A percentile compares a stretch with the other conserved stretches of the same genome.
Evolutionary conservation across 2,113 vertebrate genomes (phyloP).

Genomic region (Himantopus leucocephalus): DNA sequence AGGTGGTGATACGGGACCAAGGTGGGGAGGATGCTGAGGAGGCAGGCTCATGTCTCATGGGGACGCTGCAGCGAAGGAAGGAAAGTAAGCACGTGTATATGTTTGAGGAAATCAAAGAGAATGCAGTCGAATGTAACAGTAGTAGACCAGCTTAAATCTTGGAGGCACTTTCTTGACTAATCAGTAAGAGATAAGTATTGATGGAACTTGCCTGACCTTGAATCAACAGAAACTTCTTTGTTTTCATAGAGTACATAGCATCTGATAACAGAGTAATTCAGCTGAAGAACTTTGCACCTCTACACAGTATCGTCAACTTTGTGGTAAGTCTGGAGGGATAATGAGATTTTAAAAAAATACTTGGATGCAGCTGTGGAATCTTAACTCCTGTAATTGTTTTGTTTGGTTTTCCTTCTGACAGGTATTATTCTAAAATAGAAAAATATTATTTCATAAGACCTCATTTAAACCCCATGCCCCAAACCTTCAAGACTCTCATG

Average conservation of each 20-base stretch:
- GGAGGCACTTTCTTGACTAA: neutral
- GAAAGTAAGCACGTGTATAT: neutral
- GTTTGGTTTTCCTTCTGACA: constrained; percentile 8
- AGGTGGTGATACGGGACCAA: neutral
- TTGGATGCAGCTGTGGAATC: neutral
- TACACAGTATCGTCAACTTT: neutral
- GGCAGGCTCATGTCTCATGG: neutral
- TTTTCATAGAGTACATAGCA: neutral
- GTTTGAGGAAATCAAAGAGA: neutral
- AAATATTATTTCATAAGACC: constrained; percentile 19
- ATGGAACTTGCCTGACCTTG: neutral
- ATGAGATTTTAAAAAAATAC: neutral
- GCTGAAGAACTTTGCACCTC: neutral
- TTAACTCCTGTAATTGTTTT: neutral
- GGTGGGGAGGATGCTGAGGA: neutral
- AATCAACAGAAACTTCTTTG: constrained; percentile 4
- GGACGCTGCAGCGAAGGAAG: neutral
- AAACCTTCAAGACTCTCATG: neutral
- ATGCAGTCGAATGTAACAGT: neutral
- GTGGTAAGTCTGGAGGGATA: neutral
- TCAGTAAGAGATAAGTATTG: neutral
- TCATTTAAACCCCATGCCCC: neutral
- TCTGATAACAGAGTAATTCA: constrained; percentile 1
- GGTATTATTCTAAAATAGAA: constrained; percentile 31
- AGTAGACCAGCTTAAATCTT: neutral